These are phyloP conservation scores for Pelagia noctiluca DNA, from an alignment of 30 jellyfish, hydroid and myxozoan species.

Conservation along the genomic window DNA sequence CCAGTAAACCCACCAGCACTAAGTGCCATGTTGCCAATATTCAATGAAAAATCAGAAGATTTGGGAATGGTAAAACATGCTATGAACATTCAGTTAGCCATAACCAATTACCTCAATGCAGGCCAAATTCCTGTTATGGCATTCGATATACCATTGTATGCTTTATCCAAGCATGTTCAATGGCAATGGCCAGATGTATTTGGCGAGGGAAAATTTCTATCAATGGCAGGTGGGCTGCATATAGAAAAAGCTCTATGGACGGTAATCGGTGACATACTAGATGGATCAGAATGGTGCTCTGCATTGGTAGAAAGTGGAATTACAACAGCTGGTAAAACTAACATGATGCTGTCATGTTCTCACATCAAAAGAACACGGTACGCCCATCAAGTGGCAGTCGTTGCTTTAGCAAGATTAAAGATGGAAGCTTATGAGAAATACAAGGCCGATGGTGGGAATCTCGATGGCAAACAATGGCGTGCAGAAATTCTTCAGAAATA, in stretches of 20 bases:
- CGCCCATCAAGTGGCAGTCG: background rate
- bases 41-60: background rate
- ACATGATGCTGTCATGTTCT: slow-evolving; percentile 2
- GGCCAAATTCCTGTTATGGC: slow-evolving; percentile 4
- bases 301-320: background rate
- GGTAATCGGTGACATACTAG: background rate
- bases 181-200: slow-evolving; percentile 1
- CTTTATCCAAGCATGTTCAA: background rate
- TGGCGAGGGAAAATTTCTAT: background rate
- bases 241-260: background rate
- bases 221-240: slow-evolving; percentile 7
- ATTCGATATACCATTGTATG: background rate
- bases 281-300: background rate
- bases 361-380: background rate
- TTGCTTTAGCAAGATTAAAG: background rate
- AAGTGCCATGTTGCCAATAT: background rate
- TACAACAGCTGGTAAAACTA: background rate
- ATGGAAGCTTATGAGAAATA: background rate
- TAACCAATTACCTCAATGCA: background rate
- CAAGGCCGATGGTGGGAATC: background rate
- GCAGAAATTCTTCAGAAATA: background rate
- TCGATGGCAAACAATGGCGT: background rate
- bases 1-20: slow-evolving; percentile 5
- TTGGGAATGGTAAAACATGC: slow-evolving; percentile 1
- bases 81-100: background rate